A percentile compares a stretch with the other conserved stretches of the same genome.
These are phyloP conservation scores for Brachypteracias leptosomus DNA, from an alignment of 2,113 vertebrate genomes.

Conservation along the genomic window DNA sequence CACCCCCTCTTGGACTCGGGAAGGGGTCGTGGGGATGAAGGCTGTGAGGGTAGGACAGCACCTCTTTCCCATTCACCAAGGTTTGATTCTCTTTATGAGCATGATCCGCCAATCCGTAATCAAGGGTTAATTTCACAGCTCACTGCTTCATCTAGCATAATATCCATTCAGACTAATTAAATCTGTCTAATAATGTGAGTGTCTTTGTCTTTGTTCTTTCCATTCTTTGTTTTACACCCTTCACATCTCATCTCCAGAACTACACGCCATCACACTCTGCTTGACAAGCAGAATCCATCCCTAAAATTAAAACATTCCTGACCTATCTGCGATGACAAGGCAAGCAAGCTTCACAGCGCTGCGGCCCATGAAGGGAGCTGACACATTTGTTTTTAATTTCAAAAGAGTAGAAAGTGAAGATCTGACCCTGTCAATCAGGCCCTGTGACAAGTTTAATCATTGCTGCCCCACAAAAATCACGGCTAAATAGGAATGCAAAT, in stretches of 20 bases:
- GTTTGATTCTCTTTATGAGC: slow-evolving; percentile 72
- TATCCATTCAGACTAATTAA: slow-evolving; percentile 99
- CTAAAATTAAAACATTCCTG: slow-evolving; percentile 99
- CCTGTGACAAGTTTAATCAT: slow-evolving; percentile 99
- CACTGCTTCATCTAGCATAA: slow-evolving; percentile 95
- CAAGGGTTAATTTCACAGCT: slow-evolving; percentile 99
- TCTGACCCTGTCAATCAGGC: slow-evolving; percentile 99
- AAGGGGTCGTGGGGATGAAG: slow-evolving; percentile 37
- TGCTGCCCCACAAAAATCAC: slow-evolving; percentile 96
- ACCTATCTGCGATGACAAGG: slow-evolving; percentile 90
- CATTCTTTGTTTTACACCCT: slow-evolving; percentile 95
- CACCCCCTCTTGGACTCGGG: background rate
- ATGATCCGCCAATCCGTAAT: slow-evolving; percentile 86
- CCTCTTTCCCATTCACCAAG: slow-evolving; percentile 71
- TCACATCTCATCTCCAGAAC: slow-evolving; percentile 95
- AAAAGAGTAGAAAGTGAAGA: slow-evolving; percentile 95
- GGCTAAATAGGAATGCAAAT: slow-evolving; percentile 99
- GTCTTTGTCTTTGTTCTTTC: slow-evolving; percentile 93
- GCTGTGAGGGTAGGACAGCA: slow-evolving; percentile 29
- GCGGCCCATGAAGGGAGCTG: slow-evolving; percentile 86
- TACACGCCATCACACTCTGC: slow-evolving; percentile 87
- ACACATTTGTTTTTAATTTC: slow-evolving; percentile 94
- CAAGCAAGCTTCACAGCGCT: slow-evolving; percentile 83
- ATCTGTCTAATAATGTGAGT: slow-evolving; percentile 98
- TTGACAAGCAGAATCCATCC: slow-evolving; percentile 97